Conservation (phyloP, 2,888 invertebrate species). For the Marronus borbonicus region DNA sequence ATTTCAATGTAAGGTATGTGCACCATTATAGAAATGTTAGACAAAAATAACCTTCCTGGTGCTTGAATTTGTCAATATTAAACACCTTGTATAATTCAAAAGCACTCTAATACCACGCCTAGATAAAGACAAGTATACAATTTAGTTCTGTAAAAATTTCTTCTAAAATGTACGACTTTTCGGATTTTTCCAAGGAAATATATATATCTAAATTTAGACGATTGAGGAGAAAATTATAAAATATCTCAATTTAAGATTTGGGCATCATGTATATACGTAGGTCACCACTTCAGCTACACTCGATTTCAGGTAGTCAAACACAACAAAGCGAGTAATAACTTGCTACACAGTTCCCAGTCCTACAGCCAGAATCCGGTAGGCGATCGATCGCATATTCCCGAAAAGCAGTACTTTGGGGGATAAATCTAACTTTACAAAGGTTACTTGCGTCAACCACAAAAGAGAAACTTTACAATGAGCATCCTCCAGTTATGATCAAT, state of each 20-base stretch:
- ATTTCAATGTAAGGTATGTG: too few species aligned
- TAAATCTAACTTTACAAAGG: conserved; percentile 29
- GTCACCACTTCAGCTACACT: background rate
- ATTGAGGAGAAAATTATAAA: too few species aligned
- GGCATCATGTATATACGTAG: background rate
- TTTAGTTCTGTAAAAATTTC: too few species aligned
- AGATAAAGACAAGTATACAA: too few species aligned
- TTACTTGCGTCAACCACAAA: conserved; percentile 21
- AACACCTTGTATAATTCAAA: too few species aligned
- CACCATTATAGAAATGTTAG: too few species aligned
- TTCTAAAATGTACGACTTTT: too few species aligned
- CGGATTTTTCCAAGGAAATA: too few species aligned
- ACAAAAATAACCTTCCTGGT: too few species aligned
- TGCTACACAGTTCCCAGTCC: conserved; percentile 7
- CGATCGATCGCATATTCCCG: conserved; percentile 23
- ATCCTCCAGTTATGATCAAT: conserved; percentile 13
- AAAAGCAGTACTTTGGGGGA: conserved; percentile 28
- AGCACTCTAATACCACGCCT: too few species aligned
- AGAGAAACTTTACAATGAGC: conserved; percentile 18
- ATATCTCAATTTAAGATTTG: background rate
- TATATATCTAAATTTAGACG: too few species aligned
- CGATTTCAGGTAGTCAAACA: conserved; percentile 9
- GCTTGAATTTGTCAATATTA: too few species aligned
- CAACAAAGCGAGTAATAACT: conserved; percentile 28
- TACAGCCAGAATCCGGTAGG: background rate